phyloP scores from a whole-genome alignment of 2,888 invertebrate species.

The Neria commutata region DNA sequence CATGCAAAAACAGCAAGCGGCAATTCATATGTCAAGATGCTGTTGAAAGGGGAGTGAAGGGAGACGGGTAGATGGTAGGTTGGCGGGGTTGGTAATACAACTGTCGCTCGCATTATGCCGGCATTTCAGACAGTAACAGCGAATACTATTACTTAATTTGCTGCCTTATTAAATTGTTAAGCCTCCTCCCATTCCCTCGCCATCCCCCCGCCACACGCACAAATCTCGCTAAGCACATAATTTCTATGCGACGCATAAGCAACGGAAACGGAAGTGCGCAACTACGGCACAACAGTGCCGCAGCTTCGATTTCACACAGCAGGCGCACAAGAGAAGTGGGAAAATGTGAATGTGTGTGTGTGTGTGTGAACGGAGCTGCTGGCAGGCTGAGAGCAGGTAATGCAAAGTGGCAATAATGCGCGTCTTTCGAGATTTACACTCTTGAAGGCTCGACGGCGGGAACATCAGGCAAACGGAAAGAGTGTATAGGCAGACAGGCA shows the following conservation, averaged over 20 bases:
- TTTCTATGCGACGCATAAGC: background rate
- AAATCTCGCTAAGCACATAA: conserved; percentile 2
- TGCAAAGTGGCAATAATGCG: conserved; percentile 33
- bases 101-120: too few species aligned
- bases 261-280: background rate
- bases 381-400: conserved; percentile 9
- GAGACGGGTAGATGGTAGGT: too few species aligned
- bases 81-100: too few species aligned
- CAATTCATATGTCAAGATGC: too few species aligned
- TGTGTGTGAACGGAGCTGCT: background rate
- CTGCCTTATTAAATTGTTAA: background rate
- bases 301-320: background rate
- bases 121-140: too few species aligned
- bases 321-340: background rate
- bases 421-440: conserved; percentile 40
- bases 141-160: background rate
- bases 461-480: too few species aligned
- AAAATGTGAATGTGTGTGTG: background rate
- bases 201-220: background rate
- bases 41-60: too few species aligned
- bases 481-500: too few species aligned
- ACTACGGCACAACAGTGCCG: background rate
- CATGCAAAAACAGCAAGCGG: too few species aligned
- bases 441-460: too few species aligned
- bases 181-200: background rate